Conservation (phyloP, 2,888 invertebrate genomes). For the Hirtodrosophila cameraria region DNA sequence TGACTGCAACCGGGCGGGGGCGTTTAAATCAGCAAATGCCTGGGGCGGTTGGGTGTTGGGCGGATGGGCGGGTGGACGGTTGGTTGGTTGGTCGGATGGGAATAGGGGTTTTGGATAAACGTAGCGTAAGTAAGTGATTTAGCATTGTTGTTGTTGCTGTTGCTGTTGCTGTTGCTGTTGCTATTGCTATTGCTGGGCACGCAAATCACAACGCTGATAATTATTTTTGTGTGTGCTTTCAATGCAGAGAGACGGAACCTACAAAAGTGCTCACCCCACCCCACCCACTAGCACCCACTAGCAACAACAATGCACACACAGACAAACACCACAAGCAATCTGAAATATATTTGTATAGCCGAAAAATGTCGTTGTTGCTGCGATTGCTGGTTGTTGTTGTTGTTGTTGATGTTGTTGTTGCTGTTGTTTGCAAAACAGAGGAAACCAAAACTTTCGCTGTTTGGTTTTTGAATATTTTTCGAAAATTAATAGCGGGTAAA, state of each 20-base stretch:
- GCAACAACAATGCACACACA: not conserved
- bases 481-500: slow-evolving; percentile 73
- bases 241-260: slow-evolving; percentile 29
- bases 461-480: slow-evolving; percentile 61
- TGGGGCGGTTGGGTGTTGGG: slow-evolving; percentile 3
- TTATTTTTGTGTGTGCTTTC: slow-evolving; percentile 59
- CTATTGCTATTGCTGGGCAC: slow-evolving; percentile 18
- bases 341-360: slow-evolving; percentile 51
- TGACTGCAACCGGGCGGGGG: slow-evolving; percentile 42
- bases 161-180: slow-evolving; percentile 5
- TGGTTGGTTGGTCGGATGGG: not conserved
- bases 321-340: slow-evolving; percentile 7
- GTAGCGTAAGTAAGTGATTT: slow-evolving; percentile 71
- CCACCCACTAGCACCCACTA: not conserved
- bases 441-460: slow-evolving; percentile 42
- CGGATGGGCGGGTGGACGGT: not conserved
- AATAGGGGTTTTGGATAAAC: slow-evolving; percentile 31
- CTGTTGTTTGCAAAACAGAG: slow-evolving; percentile 34
- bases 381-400: no score
- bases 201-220: slow-evolving; percentile 57
- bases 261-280: slow-evolving; percentile 8
- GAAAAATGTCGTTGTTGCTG: slow-evolving; percentile 24
- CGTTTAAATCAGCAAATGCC: slow-evolving; percentile 64
- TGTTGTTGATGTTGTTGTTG: slow-evolving; percentile 8
- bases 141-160: slow-evolving; percentile 38